phyloP scores from a whole-genome alignment of 2,888 invertebrate species.

The Mallateleia sp. region DNA sequence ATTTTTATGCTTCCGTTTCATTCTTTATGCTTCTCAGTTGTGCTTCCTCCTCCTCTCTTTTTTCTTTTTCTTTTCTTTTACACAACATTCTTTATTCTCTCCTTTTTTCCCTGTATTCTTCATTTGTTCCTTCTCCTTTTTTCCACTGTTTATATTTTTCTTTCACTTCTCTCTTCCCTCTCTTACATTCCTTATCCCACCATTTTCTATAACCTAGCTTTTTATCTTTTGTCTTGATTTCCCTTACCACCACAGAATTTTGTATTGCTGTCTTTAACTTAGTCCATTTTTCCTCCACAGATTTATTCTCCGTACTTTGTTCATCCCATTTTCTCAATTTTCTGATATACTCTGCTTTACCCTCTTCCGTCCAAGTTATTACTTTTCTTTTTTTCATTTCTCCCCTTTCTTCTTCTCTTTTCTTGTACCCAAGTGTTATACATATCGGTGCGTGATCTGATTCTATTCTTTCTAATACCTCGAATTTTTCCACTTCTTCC shows the following conservation, averaged over 20 bases:
- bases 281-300: constrained; percentile 12
- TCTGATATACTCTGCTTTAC: constrained; percentile 3
- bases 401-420: not conserved
- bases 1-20: too few species aligned
- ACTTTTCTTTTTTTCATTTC: not conserved
- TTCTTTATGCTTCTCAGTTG: too few species aligned
- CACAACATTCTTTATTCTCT: too few species aligned
- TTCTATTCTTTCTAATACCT: constrained; percentile 13
- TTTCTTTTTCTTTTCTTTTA: too few species aligned
- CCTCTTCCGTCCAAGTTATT: constrained; percentile 20
- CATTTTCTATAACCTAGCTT: too few species aligned
- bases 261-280: constrained; percentile 9
- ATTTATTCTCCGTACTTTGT: not conserved
- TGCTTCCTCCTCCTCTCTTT: too few species aligned
- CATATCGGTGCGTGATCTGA: constrained; percentile 39
- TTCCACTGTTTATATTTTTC: too few species aligned
- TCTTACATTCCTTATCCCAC: too few species aligned
- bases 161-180: too few species aligned
- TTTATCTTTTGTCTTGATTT: not conserved
- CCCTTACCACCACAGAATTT: not conserved
- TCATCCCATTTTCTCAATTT: constrained; percentile 28
- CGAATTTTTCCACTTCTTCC: constrained; percentile 31
- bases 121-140: too few species aligned
- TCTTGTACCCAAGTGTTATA: not conserved
- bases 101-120: too few species aligned